A percentile compares a stretch with the other conserved stretches of the same genome.
Evolutionary conservation across 2,113 vertebrate species (phyloP).

Genomic region (Chloropsis cyanopogon): DNA sequence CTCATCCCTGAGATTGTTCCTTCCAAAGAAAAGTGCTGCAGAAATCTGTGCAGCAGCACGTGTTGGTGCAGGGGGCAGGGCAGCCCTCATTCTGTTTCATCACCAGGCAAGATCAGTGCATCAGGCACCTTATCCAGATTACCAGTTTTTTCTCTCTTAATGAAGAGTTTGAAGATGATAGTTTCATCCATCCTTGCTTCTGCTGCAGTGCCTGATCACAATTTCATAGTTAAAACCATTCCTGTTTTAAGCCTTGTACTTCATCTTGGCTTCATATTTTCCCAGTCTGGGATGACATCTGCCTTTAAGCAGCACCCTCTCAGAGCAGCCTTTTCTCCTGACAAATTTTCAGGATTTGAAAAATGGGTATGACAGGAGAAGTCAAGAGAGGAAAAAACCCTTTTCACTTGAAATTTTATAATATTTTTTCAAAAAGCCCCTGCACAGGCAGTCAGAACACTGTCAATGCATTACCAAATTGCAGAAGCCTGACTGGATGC

Average conservation of each 20-base stretch:
- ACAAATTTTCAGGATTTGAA: background rate
- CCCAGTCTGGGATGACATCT: constrained; percentile 48
- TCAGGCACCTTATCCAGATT: background rate
- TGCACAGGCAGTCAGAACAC: background rate
- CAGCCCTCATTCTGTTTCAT: background rate
- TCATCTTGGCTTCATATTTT: constrained; percentile 21
- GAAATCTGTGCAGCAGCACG: background rate
- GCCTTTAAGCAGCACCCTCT: constrained; percentile 13
- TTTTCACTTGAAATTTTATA: background rate
- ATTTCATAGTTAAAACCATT: background rate
- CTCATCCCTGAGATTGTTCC: background rate
- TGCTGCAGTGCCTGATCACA: background rate
- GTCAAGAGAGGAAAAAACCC: background rate
- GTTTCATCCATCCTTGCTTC: background rate
- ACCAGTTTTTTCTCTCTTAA: background rate
- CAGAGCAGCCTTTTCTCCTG: constrained; percentile 19
- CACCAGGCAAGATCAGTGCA: background rate
- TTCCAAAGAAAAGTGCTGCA: background rate
- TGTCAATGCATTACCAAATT: background rate
- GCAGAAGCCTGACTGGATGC: background rate
- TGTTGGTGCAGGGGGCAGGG: background rate
- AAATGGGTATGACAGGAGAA: background rate
- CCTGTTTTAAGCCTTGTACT: background rate
- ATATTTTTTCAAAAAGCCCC: background rate
- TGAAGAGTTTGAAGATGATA: background rate